Conservation (phyloP, 2,113 vertebrate genomes). For the Gymnarchus niloticus region DNA sequence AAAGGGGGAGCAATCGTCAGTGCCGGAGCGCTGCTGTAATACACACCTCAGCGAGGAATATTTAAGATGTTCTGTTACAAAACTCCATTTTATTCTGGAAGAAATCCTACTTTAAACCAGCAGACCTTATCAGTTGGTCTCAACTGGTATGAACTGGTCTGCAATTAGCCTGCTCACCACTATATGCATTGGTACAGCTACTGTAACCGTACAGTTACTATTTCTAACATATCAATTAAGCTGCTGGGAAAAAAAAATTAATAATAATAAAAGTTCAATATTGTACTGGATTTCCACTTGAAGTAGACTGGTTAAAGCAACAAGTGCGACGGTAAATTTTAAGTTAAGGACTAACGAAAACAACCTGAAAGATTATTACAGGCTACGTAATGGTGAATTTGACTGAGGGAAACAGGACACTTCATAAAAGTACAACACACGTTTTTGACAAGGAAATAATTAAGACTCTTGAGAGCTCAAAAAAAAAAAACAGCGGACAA, state of each 20-base stretch:
- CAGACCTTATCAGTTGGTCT: constrained; percentile 9
- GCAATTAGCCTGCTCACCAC: constrained; percentile 2
- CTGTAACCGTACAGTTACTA: background rate
- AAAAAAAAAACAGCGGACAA: background rate
- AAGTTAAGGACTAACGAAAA: background rate
- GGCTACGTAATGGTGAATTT: background rate
- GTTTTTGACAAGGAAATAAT: too few relatives aligned
- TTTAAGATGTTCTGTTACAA: background rate
- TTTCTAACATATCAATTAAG: background rate
- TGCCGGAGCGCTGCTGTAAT: background rate
- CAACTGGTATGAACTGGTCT: background rate
- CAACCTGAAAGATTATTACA: background rate
- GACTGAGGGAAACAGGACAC: background rate
- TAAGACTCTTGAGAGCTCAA: background rate
- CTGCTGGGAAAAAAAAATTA: background rate
- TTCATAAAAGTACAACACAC: background rate
- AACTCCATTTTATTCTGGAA: background rate
- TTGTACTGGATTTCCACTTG: background rate
- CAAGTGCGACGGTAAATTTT: background rate
- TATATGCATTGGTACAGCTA: background rate
- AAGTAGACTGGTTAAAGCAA: background rate
- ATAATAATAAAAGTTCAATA: too few relatives aligned
- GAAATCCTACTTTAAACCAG: background rate
- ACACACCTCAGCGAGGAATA: background rate
- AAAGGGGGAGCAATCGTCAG: constrained; percentile 20